phyloP scores from a whole-genome alignment of 2,797 vertebrate species.

The Arrhamphus sclerolepis region DNA sequence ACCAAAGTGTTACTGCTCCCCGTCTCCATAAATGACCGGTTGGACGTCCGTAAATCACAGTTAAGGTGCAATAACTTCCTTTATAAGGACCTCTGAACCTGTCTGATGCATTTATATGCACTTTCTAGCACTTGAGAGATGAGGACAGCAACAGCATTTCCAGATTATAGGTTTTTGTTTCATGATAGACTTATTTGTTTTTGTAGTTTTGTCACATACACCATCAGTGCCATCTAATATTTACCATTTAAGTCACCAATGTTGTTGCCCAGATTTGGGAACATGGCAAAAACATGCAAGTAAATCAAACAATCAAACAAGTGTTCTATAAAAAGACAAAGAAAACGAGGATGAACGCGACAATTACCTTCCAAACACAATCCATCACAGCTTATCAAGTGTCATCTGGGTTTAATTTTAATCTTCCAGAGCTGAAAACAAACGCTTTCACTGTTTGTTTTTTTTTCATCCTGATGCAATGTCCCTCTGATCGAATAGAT shows the following conservation, averaged over 20 bases:
- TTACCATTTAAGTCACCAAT: neutral
- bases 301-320: conserved; percentile 4
- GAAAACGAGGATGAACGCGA: conserved; percentile 12
- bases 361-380: conserved; percentile 23
- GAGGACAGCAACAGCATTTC: conserved; percentile 16
- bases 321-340: no score
- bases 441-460: no score
- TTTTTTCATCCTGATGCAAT: neutral
- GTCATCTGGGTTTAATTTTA: conserved; percentile 4
- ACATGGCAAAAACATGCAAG: neutral
- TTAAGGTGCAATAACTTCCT: conserved; percentile 36
- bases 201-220: no score
- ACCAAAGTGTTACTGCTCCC: conserved; percentile 35
- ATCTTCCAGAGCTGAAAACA: neutral
- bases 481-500: neutral
- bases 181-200: neutral
- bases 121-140: conserved; percentile 16
- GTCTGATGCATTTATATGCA: conserved; percentile 39
- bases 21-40: conserved; percentile 47
- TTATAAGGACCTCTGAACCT: conserved; percentile 38
- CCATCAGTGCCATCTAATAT: no score
- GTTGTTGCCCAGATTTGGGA: conserved; percentile 8
- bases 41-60: conserved; percentile 55
- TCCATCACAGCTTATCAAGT: conserved; percentile 22
- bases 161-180: neutral